These are phyloP conservation scores for Apocheima hispidaria DNA, from an alignment of 2,888 invertebrate species.

Conservation along the genomic window DNA sequence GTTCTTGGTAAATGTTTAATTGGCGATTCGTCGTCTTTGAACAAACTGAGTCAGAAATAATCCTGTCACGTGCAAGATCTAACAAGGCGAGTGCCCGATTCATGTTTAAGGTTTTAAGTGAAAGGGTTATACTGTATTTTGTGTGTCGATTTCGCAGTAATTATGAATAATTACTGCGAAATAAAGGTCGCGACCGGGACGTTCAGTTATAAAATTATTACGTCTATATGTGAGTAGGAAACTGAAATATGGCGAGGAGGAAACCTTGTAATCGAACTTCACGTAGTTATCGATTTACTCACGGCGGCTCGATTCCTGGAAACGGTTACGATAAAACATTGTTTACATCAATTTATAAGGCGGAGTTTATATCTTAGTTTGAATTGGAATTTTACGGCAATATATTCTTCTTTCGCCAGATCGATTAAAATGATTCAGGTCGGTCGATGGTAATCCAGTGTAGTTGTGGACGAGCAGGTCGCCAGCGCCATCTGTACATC, in stretches of 20 bases:
- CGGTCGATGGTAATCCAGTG: not conserved
- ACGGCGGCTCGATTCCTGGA: not conserved
- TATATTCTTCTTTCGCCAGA: not conserved
- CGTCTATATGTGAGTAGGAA: not conserved
- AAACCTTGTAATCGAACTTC: not conserved
- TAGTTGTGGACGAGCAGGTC: not conserved
- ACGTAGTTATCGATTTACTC: conserved; percentile 2
- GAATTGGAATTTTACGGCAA: not conserved
- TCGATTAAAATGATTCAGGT: not conserved
- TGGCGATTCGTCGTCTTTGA: not conserved
- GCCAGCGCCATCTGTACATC: not conserved
- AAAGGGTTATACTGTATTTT: too few relatives aligned
- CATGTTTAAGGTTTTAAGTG: too few relatives aligned
- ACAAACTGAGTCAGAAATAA: too few relatives aligned
- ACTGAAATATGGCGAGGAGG: not conserved
- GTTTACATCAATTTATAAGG: not conserved
- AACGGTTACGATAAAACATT: not conserved
- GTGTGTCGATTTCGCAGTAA: too few relatives aligned
- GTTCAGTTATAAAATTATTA: not conserved
- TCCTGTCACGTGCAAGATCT: too few relatives aligned
- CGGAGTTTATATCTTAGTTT: not conserved
- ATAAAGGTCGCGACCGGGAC: not conserved
- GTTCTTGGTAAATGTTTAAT: too few relatives aligned
- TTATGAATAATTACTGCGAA: too few relatives aligned
- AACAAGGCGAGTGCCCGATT: not conserved